phyloP scores from a whole-genome alignment of 2,888 invertebrate species.

The Parnassius mnemosyne region DNA sequence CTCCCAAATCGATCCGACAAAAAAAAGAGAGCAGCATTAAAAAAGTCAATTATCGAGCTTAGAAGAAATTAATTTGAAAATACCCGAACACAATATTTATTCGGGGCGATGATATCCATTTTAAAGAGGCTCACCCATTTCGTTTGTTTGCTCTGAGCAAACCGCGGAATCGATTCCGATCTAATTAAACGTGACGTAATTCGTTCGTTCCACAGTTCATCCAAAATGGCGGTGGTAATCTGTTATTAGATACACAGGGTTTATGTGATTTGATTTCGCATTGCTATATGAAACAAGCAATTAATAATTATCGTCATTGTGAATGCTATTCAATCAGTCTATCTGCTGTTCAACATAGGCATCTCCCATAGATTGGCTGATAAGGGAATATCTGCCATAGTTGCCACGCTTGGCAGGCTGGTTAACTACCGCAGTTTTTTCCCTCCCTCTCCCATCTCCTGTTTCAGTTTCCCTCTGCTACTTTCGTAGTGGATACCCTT shows the following conservation, averaged over 20 bases:
- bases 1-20: neutral
- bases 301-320: neutral
- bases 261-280: conserved; percentile 9
- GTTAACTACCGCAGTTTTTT: too few relatives aligned
- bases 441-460: too few relatives aligned
- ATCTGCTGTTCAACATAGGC: too few relatives aligned
- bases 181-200: conserved; percentile 42
- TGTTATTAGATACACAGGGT: conserved; percentile 6
- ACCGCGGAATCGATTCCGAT: conserved; percentile 40
- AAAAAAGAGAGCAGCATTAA: neutral
- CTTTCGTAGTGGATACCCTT: too few relatives aligned
- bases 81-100: neutral
- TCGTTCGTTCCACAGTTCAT: conserved; percentile 31
- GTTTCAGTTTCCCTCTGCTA: too few relatives aligned
- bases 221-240: conserved; percentile 15
- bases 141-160: conserved; percentile 35
- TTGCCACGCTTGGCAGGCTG: too few relatives aligned
- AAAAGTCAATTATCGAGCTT: conserved; percentile 2
- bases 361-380: too few relatives aligned
- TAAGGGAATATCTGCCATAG: too few relatives aligned
- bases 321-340: neutral
- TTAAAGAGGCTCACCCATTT: conserved; percentile 30
- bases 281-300: conserved; percentile 3
- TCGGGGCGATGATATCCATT: conserved; percentile 9
- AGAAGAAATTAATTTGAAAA: conserved; percentile 6